Evolutionary conservation across 2,888 invertebrate species (phyloP).

Genomic region (Callyntrura sp.): DNA sequence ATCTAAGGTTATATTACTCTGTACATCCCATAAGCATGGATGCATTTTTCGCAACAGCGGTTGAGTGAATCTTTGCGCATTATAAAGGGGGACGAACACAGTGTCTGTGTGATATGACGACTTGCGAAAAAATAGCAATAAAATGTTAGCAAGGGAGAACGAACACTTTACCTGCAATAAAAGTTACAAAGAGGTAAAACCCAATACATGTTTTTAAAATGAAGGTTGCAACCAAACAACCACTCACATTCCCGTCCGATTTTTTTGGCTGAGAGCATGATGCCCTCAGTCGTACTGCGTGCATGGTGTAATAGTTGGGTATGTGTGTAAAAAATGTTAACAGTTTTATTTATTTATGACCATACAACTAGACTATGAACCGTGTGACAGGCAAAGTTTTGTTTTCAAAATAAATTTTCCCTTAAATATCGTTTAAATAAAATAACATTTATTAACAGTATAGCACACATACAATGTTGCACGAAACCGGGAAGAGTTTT

Average conservation of each 20-base stretch:
- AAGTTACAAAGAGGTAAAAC: constrained; percentile 56
- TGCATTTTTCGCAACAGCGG: neutral
- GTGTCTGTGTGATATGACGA: constrained; percentile 17
- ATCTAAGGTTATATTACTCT: too few relatives aligned
- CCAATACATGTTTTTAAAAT: constrained; percentile 7
- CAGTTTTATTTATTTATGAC: constrained; percentile 34
- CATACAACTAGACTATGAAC: neutral
- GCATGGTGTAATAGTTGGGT: neutral
- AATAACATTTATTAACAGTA: neutral
- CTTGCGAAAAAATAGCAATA: constrained; percentile 63
- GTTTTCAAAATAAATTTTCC: neutral
- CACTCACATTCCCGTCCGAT: neutral
- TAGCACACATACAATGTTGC: neutral
- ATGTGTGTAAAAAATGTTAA: neutral
- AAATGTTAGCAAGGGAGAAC: constrained; percentile 62
- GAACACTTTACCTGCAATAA: constrained; percentile 50
- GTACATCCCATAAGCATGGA: neutral
- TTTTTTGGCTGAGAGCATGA: neutral
- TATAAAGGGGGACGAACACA: neutral
- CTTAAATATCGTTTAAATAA: neutral
- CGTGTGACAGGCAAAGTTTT: neutral
- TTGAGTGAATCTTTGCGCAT: neutral
- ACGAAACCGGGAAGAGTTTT: neutral
- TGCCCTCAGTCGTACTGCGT: too few relatives aligned
- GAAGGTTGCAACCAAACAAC: neutral